Conservation (phyloP, 2,888 invertebrate species). For the Caenorhabditis sp. region DNA sequence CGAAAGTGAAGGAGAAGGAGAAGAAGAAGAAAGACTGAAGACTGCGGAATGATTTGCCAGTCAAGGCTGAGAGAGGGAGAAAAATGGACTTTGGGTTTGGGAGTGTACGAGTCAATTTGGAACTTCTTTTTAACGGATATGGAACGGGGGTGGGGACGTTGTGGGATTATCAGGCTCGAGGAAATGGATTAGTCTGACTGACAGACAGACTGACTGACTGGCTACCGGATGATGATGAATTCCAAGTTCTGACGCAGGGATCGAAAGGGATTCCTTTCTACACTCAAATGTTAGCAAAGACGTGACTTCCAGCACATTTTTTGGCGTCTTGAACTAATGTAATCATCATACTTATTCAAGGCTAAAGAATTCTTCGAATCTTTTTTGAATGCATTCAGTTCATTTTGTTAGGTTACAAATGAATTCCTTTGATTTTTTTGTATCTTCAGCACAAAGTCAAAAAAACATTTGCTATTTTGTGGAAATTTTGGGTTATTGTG, state of each 20-base stretch:
- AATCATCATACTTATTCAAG: not conserved
- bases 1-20: too few relatives aligned
- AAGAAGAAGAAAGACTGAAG: not conserved
- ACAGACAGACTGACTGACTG: too few relatives aligned
- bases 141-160: constrained; percentile 16
- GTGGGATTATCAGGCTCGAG: constrained; percentile 28
- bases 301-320: constrained; percentile 37
- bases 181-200: constrained; percentile 38
- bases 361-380: not conserved
- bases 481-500: too few relatives aligned
- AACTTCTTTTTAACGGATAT: constrained; percentile 1
- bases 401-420: not conserved
- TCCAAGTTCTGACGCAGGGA: constrained; percentile 24
- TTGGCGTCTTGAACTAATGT: not conserved
- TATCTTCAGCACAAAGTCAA: too few relatives aligned
- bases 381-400: not conserved
- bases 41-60: not conserved
- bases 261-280: constrained; percentile 35
- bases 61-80: not conserved
- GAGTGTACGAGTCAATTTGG: not conserved
- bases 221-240: constrained; percentile 40
- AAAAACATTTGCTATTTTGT: too few relatives aligned
- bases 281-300: constrained; percentile 14
- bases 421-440: too few relatives aligned
- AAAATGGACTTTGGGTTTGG: not conserved